phyloP scores from a whole-genome alignment of 2,113 vertebrate species.

The Larimichthys polyactis region DNA sequence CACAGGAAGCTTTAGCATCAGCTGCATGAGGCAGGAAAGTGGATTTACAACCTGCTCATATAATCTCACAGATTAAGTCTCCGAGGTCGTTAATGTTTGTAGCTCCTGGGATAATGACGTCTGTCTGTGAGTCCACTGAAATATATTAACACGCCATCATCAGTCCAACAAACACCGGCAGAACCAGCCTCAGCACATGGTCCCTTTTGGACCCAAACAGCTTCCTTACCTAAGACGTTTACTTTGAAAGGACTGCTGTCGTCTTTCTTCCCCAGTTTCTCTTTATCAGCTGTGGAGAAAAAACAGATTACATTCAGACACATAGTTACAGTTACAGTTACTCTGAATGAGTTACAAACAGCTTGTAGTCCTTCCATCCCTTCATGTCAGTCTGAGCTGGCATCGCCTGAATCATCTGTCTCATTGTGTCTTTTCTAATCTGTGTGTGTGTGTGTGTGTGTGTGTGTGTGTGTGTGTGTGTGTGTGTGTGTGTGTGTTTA shows the following conservation, averaged over 20 bases:
- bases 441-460: slow-evolving; percentile 19
- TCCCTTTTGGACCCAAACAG: too few relatives aligned
- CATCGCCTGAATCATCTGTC: neutral
- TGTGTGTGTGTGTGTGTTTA: slow-evolving; percentile 13
- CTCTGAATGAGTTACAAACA: neutral
- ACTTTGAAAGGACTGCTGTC: slow-evolving; percentile 77
- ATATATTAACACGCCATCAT: neutral
- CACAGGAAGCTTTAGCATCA: slow-evolving; percentile 6
- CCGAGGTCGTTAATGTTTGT: neutral
- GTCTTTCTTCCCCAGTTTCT: slow-evolving; percentile 79
- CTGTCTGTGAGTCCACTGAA: too few relatives aligned
- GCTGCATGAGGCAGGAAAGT: slow-evolving; percentile 9
- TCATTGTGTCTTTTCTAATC: neutral
- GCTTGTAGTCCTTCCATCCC: neutral
- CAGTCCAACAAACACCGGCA: too few relatives aligned
- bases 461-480: slow-evolving; percentile 6
- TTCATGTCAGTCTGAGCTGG: neutral
- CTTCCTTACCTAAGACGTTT: slow-evolving; percentile 70
- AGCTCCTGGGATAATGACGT: neutral
- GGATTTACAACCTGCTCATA: slow-evolving; percentile 16
- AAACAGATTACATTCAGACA: neutral
- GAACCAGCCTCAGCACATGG: neutral
- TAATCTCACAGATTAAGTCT: slow-evolving; percentile 8
- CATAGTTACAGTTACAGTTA: neutral
- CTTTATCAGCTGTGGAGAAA: slow-evolving; percentile 74